Percentiles rank a stretch among this genome's conserved stretches.
Evolutionary conservation across 2,797 vertebrate species (phyloP).

Genomic region (Gouania willdenowi): DNA sequence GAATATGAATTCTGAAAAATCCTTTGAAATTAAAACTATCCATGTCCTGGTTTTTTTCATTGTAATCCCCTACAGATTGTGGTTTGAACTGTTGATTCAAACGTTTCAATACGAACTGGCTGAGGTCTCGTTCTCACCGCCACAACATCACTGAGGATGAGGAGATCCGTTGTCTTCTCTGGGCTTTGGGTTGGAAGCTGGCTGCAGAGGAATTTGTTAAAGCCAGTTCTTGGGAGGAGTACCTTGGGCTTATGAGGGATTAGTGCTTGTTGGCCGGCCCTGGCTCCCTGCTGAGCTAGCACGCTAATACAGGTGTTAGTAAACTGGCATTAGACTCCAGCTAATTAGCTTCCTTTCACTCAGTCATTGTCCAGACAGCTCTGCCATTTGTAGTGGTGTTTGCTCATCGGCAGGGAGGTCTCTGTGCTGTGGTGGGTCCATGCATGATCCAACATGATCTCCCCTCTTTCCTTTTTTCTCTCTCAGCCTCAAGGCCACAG

Average conservation of each 20-base stretch:
- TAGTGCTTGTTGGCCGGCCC: constrained; percentile 84
- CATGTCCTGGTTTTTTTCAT: no score
- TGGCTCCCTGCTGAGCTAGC: constrained; percentile 78
- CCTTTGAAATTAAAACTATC: no score
- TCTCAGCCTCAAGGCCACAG: constrained; percentile 4
- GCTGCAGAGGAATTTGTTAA: constrained; percentile 90
- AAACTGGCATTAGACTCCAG: constrained; percentile 84
- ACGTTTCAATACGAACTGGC: no score
- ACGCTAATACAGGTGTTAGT: constrained; percentile 95
- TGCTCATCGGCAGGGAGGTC: constrained; percentile 80
- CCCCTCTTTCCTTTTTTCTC: constrained; percentile 47
- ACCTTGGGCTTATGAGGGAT: constrained; percentile 88
- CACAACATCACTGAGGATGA: no score
- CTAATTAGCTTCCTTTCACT: constrained; percentile 86
- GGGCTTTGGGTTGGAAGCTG: constrained; percentile 81
- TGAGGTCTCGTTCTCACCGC: no score
- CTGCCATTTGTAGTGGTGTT: constrained; percentile 80
- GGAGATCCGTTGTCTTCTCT: constrained; percentile 71
- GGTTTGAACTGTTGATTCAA: no score
- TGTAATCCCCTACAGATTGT: no score
- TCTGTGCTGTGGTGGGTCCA: constrained; percentile 88
- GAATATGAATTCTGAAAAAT: no score
- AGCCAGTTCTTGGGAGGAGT: constrained; percentile 67
- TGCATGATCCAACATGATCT: constrained; percentile 71
- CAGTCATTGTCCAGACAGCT: constrained; percentile 71